phyloP scores from a whole-genome alignment of 2,888 invertebrate genomes.

The Spilosoma lubricipeda region DNA sequence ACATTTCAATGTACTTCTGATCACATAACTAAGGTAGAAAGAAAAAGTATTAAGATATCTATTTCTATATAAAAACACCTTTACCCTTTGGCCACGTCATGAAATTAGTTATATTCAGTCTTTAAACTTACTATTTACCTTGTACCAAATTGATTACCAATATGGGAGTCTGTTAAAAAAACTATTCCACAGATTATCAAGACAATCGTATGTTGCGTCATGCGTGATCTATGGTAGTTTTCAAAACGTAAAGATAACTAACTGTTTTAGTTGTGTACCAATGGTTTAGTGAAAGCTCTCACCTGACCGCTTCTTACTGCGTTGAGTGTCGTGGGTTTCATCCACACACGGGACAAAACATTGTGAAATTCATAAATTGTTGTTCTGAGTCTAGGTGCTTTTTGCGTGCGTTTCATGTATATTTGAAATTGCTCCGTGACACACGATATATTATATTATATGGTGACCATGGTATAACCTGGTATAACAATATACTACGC shows the following conservation, averaged over 20 bases:
- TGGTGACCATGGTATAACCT: too few relatives aligned
- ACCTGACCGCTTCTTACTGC: neutral
- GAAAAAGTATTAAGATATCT: constrained; percentile 20
- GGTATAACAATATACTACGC: too few relatives aligned
- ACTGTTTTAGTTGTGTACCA: too few relatives aligned
- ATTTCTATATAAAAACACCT: constrained; percentile 26
- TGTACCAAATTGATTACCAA: constrained; percentile 24
- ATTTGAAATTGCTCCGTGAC: neutral
- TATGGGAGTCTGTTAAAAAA: constrained; percentile 22
- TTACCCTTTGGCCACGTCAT: constrained; percentile 48
- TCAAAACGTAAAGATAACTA: too few relatives aligned
- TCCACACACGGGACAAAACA: neutral
- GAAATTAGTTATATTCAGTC: constrained; percentile 48
- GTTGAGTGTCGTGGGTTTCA: neutral
- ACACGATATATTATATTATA: neutral
- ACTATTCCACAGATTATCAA: neutral
- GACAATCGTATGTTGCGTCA: neutral
- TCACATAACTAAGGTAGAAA: constrained; percentile 19
- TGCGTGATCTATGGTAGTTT: neutral
- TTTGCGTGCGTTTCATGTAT: neutral
- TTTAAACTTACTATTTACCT: constrained; percentile 45
- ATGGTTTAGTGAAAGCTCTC: too few relatives aligned
- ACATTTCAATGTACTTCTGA: neutral
- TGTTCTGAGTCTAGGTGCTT: too few relatives aligned
- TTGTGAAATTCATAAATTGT: neutral